Base-by-base conservation (phyloP, 2,113 vertebrate species). In the Anseranas semipalmata region DNA sequence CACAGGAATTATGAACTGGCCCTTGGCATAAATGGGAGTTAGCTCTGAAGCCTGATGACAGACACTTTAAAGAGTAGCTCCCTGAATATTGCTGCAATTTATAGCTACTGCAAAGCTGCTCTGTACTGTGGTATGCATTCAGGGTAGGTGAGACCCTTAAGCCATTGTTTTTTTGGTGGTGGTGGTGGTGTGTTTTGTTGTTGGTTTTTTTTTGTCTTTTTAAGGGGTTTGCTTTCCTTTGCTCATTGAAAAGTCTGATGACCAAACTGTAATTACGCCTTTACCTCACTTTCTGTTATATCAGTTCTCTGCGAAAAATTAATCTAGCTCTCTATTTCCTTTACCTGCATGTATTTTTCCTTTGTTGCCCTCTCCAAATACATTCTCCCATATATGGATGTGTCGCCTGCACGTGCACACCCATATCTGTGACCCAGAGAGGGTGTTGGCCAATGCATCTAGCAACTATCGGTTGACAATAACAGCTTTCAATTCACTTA, bases 401-500 rank as follows among this genome's bases (percentile, higher is more conserved):
- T 12, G 6, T 46, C 22, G 41, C 45, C 48, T 30, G 21, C 11
- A 55, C 16, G 52, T 2, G 8, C 0, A 1, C 46, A 25, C 8
- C 16, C 3, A 0, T 52, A 15, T 46, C 33, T 45, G 52, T 41
- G 33, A 33, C 46, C 67, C 19, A 21, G 25, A 46, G 45, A 39
- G 15, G 0, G 6, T 25, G 24, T 17, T 62, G 20, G 35, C 35
- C 48, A 22, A 12, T 28, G 66, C 45, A 95, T 30, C 43, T 15
- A 43, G 25, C 6, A 63, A 37, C 17, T 89, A 10, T 33, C 16
- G 39, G 33, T 33, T 25, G 66, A 53, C 32, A 67, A 62, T 3
- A 5, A 35, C 45, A 37, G n/a, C 63, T 80, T 84, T 56, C 82
- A 72, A 12, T 62, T 79, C 33, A 20, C 11, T 74, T 56, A 71